These are phyloP conservation scores for Pangasianodon gigas DNA, from an alignment of 2,113 vertebrate genomes.

Conservation along the genomic window DNA sequence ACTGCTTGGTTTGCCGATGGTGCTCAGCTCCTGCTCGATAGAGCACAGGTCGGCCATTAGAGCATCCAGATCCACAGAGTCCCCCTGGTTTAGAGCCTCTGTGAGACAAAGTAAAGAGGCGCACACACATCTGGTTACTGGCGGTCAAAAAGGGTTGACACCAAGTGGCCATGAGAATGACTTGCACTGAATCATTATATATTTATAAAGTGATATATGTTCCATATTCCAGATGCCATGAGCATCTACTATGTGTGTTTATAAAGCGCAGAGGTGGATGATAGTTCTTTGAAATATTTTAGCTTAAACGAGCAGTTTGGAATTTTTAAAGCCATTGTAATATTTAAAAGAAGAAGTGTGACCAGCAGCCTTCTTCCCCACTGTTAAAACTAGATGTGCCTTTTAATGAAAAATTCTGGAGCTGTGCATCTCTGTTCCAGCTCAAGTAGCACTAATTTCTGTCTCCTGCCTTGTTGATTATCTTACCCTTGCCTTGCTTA, in stretches of 20 bases:
- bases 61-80: conserved; percentile 92
- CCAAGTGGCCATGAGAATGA: background rate
- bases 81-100: conserved; percentile 96
- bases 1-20: conserved; percentile 81
- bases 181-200: background rate
- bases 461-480: background rate
- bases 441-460: background rate
- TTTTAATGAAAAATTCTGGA: background rate
- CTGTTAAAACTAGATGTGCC: background rate
- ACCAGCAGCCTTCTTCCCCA: background rate
- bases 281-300: background rate
- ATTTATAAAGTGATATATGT: background rate
- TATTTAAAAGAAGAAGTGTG: background rate
- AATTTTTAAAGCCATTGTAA: background rate
- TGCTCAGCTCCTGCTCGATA: conserved; percentile 96
- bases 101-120: conserved; percentile 63
- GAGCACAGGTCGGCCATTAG: conserved; percentile 97
- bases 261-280: background rate
- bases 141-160: background rate
- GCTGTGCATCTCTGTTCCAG: background rate
- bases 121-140: conserved; percentile 24
- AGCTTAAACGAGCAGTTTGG: background rate
- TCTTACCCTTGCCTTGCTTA: background rate
- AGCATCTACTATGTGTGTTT: background rate
- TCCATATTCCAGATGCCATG: background rate